phyloP scores from a whole-genome alignment of 2,888 invertebrate species.

The Philaethria dido region DNA sequence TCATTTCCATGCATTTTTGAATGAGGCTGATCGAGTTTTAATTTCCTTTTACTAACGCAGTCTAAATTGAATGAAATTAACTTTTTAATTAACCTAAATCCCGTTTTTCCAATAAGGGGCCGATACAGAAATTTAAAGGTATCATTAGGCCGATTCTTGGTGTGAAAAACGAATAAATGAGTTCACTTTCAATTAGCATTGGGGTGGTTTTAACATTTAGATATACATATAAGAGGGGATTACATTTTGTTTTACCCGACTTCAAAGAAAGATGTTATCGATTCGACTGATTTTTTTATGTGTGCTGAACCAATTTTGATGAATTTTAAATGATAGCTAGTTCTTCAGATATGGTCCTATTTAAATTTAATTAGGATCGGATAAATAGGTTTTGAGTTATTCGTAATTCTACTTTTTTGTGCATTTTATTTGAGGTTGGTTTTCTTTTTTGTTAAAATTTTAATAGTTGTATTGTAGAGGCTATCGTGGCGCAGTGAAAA shows the following conservation, averaged over 20 bases:
- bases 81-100: conserved; percentile 46
- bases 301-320: too few relatives aligned
- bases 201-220: conserved; percentile 17
- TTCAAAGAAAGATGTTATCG: too few relatives aligned
- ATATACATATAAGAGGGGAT: neutral
- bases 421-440: too few relatives aligned
- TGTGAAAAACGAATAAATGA: conserved; percentile 36
- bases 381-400: too few relatives aligned
- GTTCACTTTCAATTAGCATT: conserved; percentile 31
- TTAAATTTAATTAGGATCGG: too few relatives aligned
- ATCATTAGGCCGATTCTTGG: conserved; percentile 35
- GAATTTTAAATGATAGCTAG: too few relatives aligned
- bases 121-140: conserved; percentile 40
- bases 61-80: conserved; percentile 42
- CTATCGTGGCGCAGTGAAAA: too few relatives aligned
- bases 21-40: conserved; percentile 28
- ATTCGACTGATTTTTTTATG: too few relatives aligned
- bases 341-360: too few relatives aligned
- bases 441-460: too few relatives aligned
- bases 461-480: too few relatives aligned
- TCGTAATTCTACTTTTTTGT: too few relatives aligned
- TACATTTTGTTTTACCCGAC: neutral
- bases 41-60: conserved; percentile 37
- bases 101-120: conserved; percentile 42
- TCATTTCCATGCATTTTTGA: conserved; percentile 16